phyloP scores from a whole-genome alignment of 2,797 vertebrate genomes.

The Myiotriccus ornatus region DNA sequence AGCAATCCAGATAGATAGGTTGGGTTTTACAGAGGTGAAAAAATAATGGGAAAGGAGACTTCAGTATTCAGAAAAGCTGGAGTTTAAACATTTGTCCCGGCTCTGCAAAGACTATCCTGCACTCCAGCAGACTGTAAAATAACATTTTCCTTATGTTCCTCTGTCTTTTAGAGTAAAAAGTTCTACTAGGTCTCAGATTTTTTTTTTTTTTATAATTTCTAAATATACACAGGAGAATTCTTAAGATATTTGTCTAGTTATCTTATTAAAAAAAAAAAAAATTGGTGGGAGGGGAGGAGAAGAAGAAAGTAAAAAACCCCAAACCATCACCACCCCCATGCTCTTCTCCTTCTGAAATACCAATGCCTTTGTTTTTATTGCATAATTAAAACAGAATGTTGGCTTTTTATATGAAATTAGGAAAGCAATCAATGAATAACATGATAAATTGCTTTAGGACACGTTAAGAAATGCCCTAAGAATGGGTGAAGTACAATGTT shows the following conservation, averaged over 20 bases:
- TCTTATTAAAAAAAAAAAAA: neutral
- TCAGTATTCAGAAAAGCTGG: neutral
- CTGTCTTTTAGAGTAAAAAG: neutral
- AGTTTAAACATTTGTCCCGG: neutral
- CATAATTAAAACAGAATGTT: conserved; percentile 14
- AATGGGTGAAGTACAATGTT: neutral
- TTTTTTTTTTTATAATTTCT: neutral
- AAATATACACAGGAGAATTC: neutral
- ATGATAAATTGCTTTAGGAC: neutral
- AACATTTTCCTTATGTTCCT: neutral
- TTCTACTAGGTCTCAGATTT: neutral
- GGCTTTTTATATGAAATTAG: conserved; percentile 37
- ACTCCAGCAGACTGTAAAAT: neutral
- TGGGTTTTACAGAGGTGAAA: neutral
- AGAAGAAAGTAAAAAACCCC: neutral
- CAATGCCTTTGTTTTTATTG: neutral
- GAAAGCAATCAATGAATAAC: conserved; percentile 12
- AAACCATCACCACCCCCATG: neutral
- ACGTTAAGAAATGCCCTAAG: conserved; percentile 11
- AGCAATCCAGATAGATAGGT: neutral
- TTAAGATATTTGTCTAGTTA: neutral
- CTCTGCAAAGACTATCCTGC: neutral
- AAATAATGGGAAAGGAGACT: neutral
- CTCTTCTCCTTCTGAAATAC: neutral
- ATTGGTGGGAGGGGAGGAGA: neutral